A percentile compares a stretch with the other conserved stretches of the same genome.
Conservation (phyloP, 2,113 vertebrate genomes). For the Choloepus hoffmanni region DNA sequence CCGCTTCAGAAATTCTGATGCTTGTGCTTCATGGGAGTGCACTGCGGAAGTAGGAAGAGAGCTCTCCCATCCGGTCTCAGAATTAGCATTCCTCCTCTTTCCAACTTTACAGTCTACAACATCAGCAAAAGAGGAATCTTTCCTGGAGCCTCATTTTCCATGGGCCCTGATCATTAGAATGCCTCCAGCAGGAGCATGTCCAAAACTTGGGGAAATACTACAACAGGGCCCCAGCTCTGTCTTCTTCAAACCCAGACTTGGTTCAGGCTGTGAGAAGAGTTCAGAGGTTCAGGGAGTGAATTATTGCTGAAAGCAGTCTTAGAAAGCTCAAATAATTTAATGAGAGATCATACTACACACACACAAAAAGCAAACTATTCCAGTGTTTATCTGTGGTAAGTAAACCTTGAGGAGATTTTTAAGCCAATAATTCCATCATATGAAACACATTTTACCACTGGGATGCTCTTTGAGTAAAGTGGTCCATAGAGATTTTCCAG, state of each 20-base stretch:
- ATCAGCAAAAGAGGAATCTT: not conserved
- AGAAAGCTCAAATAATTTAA: not conserved
- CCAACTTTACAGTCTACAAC: constrained; percentile 2
- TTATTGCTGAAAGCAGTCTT: not conserved
- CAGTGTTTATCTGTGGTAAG: not conserved
- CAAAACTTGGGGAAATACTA: not conserved
- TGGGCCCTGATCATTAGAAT: constrained; percentile 19
- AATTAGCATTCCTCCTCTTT: constrained; percentile 58
- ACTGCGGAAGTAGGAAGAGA: constrained; percentile 22
- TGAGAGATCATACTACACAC: not conserved
- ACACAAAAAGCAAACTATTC: not conserved
- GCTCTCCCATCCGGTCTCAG: constrained; percentile 8
- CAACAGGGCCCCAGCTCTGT: not conserved
- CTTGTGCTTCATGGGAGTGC: not conserved
- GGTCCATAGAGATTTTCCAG: not conserved
- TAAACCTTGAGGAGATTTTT: not conserved
- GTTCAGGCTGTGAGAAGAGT: not conserved
- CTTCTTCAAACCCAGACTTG: not conserved
- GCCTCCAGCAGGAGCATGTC: not conserved
- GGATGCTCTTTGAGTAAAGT: not conserved
- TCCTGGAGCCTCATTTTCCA: constrained; percentile 60
- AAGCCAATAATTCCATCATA: not conserved
- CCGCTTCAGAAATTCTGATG: not conserved
- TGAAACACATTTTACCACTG: not conserved
- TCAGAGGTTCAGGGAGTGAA: not conserved